Evolutionary conservation across 2,888 invertebrate species (phyloP).

Genomic region (Pantelozetes paolii): DNA sequence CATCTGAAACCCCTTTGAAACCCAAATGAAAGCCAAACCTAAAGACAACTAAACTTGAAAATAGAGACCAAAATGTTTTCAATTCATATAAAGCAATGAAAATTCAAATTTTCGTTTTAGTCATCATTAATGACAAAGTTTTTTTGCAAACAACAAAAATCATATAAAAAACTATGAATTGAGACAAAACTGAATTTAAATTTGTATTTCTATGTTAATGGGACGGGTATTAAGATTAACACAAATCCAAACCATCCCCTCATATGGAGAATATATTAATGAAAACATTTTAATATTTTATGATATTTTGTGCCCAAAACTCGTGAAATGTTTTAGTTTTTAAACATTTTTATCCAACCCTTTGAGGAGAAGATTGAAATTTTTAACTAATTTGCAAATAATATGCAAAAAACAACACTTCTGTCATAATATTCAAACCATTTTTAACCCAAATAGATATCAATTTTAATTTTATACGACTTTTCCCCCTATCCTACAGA

Average conservation of each 20-base stretch:
- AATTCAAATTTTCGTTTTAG: too few species aligned
- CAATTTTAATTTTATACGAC: neutral
- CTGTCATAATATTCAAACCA: neutral
- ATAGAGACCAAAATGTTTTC: too few species aligned
- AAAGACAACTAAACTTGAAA: too few species aligned
- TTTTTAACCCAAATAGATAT: constrained; percentile 18
- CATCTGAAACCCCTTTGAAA: too few species aligned
- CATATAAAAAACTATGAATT: neutral
- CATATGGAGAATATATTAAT: too few species aligned
- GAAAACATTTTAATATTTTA: too few species aligned
- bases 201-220: constrained; percentile 14
- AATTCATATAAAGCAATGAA: too few species aligned
- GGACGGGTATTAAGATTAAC: neutral
- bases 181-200: neutral
- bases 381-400: too few species aligned
- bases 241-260: neutral
- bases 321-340: neutral
- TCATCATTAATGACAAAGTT: neutral
- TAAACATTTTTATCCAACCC: too few species aligned
- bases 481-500: neutral
- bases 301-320: constrained; percentile 14
- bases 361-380: too few species aligned
- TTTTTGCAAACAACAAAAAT: neutral
- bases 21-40: too few species aligned
- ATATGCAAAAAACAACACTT: too few species aligned